phyloP scores from a whole-genome alignment of 2,888 invertebrate species.

The Anthrax anthrax region DNA sequence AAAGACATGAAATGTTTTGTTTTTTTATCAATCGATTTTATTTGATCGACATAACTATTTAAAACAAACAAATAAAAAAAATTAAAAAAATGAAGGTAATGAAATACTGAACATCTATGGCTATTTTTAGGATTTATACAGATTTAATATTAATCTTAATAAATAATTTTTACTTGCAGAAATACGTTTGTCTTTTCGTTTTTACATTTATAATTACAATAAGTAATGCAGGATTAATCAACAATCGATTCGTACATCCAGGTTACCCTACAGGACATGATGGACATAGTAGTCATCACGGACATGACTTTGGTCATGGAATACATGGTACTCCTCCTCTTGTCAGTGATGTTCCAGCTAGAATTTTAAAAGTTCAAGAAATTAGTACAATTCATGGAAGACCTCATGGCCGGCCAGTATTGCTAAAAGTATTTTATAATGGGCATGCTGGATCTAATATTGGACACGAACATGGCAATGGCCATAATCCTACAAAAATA shows the following conservation, averaged over 20 bases:
- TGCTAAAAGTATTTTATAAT: not conserved
- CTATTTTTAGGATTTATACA: too few relatives aligned
- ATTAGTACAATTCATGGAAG: not conserved
- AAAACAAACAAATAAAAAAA: not conserved
- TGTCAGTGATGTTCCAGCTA: not conserved
- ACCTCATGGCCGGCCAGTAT: not conserved
- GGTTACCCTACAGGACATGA: too few relatives aligned
- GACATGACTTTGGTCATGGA: not conserved
- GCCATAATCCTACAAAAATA: not conserved
- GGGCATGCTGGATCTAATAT: too few relatives aligned
- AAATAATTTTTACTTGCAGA: too few relatives aligned
- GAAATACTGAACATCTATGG: not conserved
- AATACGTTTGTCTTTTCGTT: too few relatives aligned
- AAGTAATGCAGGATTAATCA: too few relatives aligned
- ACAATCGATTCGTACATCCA: too few relatives aligned
- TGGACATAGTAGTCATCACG: not conserved
- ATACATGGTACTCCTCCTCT: too few relatives aligned
- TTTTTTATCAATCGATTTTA: not conserved
- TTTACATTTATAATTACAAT: too few relatives aligned
- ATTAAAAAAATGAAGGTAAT: not conserved
- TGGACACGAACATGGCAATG: too few relatives aligned
- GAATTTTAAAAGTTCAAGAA: not conserved
- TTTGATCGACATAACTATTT: not conserved
- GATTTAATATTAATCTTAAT: too few relatives aligned
- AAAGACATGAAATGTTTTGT: not conserved